Base-by-base conservation (phyloP, 92 coral and sea anemone species). In the Paramuricea clavata region DNA sequence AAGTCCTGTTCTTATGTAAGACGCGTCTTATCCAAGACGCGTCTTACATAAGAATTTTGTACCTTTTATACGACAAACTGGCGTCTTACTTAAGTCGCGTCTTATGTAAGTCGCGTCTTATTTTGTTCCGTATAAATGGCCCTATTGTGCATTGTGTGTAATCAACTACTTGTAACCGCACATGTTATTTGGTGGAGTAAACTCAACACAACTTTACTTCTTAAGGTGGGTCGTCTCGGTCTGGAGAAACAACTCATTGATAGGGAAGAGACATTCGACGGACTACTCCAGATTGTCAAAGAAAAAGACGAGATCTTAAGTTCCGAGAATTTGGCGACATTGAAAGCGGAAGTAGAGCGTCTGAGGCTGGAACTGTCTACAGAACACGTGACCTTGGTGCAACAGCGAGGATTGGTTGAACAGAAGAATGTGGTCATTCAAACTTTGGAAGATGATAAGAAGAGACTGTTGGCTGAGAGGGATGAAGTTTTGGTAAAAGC, bases 201-300 rank as follows among this genome's bases (percentile, higher is more conserved):
- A 15, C 19, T 47, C 13, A 5, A 2, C 22, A 21, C 19, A 1
- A 54, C 21, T 9, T 54, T 13, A 54, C 26, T 19, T 54, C 17
- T 62, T 62, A 62, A 62, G 70, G 91, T 88, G n/a, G 73, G 87
- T 31, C 74, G 91, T 17, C 78, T 88, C 21, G 91, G 78, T 49
- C 69, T 91, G 32, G 97, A 93, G 56, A 92, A 81, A 52, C 76
- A 76, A 33, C 88, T 84, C 17, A 41, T 88, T 6, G 97, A 93
- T 15, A 93, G 89, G 61, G 97, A 93, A 36, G 97, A 93, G 52
- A 93, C 92, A 72, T 89, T 90, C 61, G 94, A 94, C 41, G 92
- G 93, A 25, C 75, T 95, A 15, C 49, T 80, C 79, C 90, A 89
- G 68, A 84, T 86, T 36, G 83, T 87, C 8, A 57, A 89, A 60